phyloP scores from a whole-genome alignment of 2,113 vertebrate genomes.

The Cyrtonyx montezumae region DNA sequence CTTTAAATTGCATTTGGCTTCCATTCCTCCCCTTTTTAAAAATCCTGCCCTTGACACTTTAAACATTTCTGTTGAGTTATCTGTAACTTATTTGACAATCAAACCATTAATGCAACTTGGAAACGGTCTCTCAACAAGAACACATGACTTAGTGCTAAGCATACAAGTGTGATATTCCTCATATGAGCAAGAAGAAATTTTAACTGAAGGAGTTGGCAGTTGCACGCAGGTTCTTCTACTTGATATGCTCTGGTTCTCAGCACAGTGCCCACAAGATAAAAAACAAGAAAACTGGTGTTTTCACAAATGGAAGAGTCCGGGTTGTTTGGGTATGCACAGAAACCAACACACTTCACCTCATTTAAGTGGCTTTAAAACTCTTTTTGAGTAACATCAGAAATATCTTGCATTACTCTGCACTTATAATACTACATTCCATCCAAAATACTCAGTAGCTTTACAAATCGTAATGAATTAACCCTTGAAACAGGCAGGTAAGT shows the following conservation, averaged over 20 bases:
- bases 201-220: not conserved
- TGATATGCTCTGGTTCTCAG: not conserved
- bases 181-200: not conserved
- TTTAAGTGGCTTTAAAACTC: not conserved
- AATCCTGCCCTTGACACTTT: constrained; percentile 10
- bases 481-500: not conserved
- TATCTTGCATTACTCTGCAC: not conserved
- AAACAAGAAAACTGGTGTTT: fast-evolving
- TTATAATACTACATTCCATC: not conserved
- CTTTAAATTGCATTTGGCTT: constrained; percentile 49
- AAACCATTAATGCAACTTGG: not conserved
- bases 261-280: not conserved
- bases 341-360: not conserved
- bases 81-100: not conserved
- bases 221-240: not conserved
- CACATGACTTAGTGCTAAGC: not conserved
- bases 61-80: not conserved
- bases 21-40: not conserved
- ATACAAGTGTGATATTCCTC: not conserved
- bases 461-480: not conserved
- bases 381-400: not conserved
- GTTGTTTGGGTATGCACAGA: not conserved
- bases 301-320: not conserved
- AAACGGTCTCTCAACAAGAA: not conserved
- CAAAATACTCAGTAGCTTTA: not conserved